phyloP scores from a whole-genome alignment of 2,113 vertebrate genomes.

The Rhinopithecus roxellana region DNA sequence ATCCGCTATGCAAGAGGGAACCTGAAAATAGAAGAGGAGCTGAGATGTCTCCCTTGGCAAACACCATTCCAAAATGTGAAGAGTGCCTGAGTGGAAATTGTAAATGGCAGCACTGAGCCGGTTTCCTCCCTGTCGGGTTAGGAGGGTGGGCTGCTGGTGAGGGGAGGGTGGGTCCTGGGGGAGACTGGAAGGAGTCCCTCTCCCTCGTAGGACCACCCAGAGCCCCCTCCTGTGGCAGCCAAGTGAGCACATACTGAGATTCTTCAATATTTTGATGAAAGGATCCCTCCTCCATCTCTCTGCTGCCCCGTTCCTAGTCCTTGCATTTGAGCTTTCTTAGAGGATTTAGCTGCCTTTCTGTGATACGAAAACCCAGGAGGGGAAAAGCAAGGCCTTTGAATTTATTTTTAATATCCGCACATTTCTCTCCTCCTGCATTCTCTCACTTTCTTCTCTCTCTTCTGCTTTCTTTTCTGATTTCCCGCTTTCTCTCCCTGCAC shows the following conservation, averaged over 20 bases:
- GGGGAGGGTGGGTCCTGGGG: neutral
- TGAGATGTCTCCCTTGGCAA: neutral
- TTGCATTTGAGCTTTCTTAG: neutral
- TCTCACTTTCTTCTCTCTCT: neutral
- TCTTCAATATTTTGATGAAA: neutral
- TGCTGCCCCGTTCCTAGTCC: neutral
- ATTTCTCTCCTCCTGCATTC: neutral
- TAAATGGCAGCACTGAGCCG: neutral
- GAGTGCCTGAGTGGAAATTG: too few relatives aligned
- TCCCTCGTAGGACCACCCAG: fast-evolving
- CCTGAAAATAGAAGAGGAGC: neutral
- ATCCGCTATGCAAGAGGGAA: neutral
- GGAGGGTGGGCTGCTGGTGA: neutral
- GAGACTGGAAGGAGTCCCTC: neutral
- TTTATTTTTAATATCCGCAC: neutral
- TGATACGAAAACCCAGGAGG: neutral
- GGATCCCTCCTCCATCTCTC: neutral
- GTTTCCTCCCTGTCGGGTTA: neutral
- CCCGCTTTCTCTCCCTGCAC: neutral
- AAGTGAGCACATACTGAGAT: neutral
- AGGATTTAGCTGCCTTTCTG: neutral
- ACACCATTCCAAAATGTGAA: neutral
- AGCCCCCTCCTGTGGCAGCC: neutral
- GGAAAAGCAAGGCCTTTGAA: neutral
- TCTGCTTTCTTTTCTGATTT: neutral